Base-by-base conservation (phyloP, 2,797 vertebrate species). In the Zenarchopterus dispar region DNA sequence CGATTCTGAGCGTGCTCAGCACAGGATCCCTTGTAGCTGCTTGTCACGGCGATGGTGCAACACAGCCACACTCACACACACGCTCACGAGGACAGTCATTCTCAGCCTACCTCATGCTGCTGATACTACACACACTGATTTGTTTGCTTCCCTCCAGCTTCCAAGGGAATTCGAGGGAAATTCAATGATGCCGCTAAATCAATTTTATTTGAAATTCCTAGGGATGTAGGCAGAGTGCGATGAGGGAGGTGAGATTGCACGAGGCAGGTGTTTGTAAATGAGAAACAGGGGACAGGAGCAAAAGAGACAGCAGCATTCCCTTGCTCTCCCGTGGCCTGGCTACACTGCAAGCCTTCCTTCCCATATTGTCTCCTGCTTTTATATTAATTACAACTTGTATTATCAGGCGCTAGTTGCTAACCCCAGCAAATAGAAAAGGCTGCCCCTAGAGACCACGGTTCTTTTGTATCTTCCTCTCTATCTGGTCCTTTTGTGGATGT, bases 341-440 rank as follows among this genome's bases (percentile, higher is more conserved):
- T 84, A 88, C 81, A 89, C 92, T 93, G 93, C 93, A 91, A 93
- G 94, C 93, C 94, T 79, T 93, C 71, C 70, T 80, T 64, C 84
- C 93, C 94, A 93, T 94, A 96, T 97, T 96, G 95, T 96, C 94
- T 96, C 93, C 93, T 93, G 95, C 96, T 98, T 97, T 98, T 97
- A 97, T 97, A 98, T 98, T 98, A 99, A 99, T 98, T 98, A 98
- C 96, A 97, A 95, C 94, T 94, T 95, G 95, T 96, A 96, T 97
- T 97, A 97, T 97, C 96, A 96, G 95, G 95, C 93, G 93, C 64
- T 92, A 94, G 95, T 95, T 93, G 93, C 94, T 95, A 95, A 96
- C 94, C 94, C 95, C 93, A 88, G 95, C 94, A 95, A 96, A 97
- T 95, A 96, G 96, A 96, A 94, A 95, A 95, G 94, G 90, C 92